These are phyloP conservation scores for Chirona hameri DNA, from an alignment of 2,888 invertebrate genomes.

Conservation along the genomic window DNA sequence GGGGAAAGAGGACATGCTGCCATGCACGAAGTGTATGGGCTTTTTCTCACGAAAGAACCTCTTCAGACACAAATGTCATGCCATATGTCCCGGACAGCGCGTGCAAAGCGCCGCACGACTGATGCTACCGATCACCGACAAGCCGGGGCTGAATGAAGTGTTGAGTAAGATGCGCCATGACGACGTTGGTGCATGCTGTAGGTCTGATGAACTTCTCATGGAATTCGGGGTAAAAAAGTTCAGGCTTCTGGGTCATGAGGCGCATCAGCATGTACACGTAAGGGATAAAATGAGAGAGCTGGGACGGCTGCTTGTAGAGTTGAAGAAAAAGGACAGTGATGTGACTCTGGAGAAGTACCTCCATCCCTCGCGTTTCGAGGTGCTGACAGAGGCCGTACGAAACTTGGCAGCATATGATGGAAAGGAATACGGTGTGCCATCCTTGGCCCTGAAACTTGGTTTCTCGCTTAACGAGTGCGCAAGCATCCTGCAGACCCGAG, in stretches of 20 bases:
- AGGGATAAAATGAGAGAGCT: background rate
- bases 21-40: background rate
- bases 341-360: background rate
- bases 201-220: background rate
- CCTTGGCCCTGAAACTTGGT: background rate
- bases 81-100: background rate
- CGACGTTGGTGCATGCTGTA: background rate
- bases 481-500: background rate
- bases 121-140: background rate
- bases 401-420: background rate
- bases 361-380: background rate
- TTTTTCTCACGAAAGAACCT: background rate
- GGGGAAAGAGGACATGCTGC: background rate
- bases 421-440: background rate
- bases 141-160: background rate
- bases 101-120: background rate
- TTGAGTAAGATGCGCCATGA: background rate
- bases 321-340: background rate
- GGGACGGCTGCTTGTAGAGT: background rate
- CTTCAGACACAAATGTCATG: background rate
- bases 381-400: background rate
- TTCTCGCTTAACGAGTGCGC: background rate
- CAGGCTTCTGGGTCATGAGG: background rate
- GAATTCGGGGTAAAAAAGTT: background rate
- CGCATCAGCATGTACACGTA: background rate